A percentile compares a stretch with the other conserved stretches of the same genome.
Conservation (phyloP, 2,113 vertebrate species). For the Eclectus roratus region DNA sequence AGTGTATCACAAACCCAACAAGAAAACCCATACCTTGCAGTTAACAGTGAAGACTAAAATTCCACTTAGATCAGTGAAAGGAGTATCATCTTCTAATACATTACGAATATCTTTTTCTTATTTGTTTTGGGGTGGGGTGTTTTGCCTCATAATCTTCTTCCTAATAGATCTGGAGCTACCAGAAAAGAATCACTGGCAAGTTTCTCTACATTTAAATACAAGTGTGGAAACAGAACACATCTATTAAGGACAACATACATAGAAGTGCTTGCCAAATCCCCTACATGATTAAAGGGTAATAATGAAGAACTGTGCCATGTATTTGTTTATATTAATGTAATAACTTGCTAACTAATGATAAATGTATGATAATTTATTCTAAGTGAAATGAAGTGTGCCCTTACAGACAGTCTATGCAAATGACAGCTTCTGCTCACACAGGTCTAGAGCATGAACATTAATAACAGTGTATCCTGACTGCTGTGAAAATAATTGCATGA, state of each 20-base stretch:
- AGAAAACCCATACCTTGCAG: background rate
- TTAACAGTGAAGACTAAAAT: background rate
- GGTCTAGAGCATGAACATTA: background rate
- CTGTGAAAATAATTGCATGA: background rate
- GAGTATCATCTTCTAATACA: background rate
- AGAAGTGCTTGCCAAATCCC: background rate
- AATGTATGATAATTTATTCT: slow-evolving; percentile 65
- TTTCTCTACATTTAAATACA: background rate
- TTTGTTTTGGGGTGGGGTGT: background rate
- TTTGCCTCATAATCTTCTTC: background rate
- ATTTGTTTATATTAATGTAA: slow-evolving; percentile 67
- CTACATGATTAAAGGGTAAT: slow-evolving; percentile 19
- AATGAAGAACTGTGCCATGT: background rate
- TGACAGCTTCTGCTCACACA: background rate
- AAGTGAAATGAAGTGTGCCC: slow-evolving; percentile 42
- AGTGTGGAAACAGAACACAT: background rate
- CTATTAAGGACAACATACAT: background rate
- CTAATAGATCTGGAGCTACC: background rate
- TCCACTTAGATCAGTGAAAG: background rate
- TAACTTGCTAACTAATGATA: slow-evolving; percentile 49
- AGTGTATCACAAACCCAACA: background rate
- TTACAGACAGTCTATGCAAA: slow-evolving; percentile 1
- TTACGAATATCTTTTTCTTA: background rate
- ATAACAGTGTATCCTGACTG: background rate
- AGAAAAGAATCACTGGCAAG: background rate